Base-by-base conservation (phyloP, 2,113 vertebrate species). In the Leucoraja erinaceus region DNA sequence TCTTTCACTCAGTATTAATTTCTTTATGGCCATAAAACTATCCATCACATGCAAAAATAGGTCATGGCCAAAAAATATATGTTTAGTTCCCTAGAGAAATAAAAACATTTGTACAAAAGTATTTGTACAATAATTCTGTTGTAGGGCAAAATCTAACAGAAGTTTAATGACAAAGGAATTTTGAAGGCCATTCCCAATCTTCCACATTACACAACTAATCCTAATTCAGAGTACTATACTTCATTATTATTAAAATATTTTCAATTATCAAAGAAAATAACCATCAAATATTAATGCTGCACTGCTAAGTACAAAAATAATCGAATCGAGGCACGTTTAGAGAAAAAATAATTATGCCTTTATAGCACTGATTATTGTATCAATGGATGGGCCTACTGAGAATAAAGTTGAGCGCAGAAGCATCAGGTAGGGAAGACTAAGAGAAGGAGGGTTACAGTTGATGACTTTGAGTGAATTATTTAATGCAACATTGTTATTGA, bases 231-330 rank as follows among this genome's bases (percentile, higher is more conserved):
- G 59, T 59, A 63, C 54, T 61, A 59, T 25, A 84, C n/a, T 88
- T 84, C 56, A 59, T 59, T 25, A 84, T 84, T n/a, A 63, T 14
- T 63, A 61, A 88, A 66, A 31, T 88, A 20, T 61, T 88, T 88
- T 61, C 54, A 86, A 86, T 86, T 63, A 88, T 88, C 59, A 31
- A 88, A 12, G n/a, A 16, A 59, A 33, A 5, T n/a, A 63, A 12
- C 63, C 4, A n/a, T 88, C 83, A 88, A 88, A 88, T 33, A 63
- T 88, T 88, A 88, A 88, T 88, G 83, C n/a, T 86, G 11, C 10
- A 63, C 12, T 63, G 28, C 56, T 88, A 88, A 16, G 1, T 2
- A 31, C 83, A 63, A 86, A 12, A 31, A 86, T 11, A 18, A 31
- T 33, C 14, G 25, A 84, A 28, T 31, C 31, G 28, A 66, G 61